A percentile compares a stretch with the other conserved stretches of the same genome.
phyloP scores from a whole-genome alignment of 2,113 vertebrate species.

The Neoarius graeffei region DNA sequence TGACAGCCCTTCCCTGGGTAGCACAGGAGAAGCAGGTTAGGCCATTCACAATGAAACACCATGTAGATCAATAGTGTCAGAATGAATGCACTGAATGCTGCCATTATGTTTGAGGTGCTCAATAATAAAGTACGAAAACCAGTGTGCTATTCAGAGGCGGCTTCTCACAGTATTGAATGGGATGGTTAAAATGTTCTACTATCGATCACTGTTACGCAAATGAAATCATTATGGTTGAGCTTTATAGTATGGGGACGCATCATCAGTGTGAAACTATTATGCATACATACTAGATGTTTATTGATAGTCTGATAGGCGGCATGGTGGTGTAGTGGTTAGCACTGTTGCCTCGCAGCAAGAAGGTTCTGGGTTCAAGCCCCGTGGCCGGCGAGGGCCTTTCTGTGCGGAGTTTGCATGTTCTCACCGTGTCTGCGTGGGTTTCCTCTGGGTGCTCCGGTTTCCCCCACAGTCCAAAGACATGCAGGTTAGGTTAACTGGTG shows the following conservation, averaged over 20 bases:
- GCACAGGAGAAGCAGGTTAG: conserved; percentile 79
- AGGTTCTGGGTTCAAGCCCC: too few species aligned
- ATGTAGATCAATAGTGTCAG: neutral
- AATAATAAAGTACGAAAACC: neutral
- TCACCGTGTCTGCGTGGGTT: too few species aligned
- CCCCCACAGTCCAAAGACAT: too few species aligned
- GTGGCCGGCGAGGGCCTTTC: too few species aligned
- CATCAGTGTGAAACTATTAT: neutral
- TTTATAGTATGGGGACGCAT: neutral
- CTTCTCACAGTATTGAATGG: neutral
- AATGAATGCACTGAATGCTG: neutral
- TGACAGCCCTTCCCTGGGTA: conserved; percentile 77
- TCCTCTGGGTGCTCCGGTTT: too few species aligned
- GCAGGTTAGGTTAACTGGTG: too few species aligned
- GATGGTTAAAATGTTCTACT: neutral
- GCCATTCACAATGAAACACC: neutral
- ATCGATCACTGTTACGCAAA: neutral
- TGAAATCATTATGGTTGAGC: neutral
- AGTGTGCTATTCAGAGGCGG: neutral
- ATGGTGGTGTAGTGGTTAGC: too few species aligned
- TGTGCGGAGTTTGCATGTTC: too few species aligned
- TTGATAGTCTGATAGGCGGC: too few species aligned
- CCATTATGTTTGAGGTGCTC: neutral
- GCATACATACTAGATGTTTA: neutral
- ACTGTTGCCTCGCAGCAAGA: too few species aligned